Conservation (phyloP, 2,888 invertebrate species). For the Protodeltote pygarga region DNA sequence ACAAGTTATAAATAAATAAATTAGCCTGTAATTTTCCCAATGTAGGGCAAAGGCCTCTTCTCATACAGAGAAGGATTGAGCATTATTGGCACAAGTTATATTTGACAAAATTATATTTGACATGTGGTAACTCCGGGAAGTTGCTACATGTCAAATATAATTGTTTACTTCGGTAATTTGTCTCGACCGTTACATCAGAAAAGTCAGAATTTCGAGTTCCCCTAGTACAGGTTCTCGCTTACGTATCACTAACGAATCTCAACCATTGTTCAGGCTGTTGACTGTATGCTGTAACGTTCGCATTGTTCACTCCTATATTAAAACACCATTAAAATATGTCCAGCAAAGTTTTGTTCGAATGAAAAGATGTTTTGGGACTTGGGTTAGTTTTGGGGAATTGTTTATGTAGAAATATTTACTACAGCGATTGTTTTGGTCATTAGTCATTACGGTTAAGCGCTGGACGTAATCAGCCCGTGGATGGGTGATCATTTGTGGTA, state of each 20-base stretch:
- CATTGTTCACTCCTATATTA: conserved; percentile 40
- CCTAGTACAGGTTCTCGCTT: conserved; percentile 43
- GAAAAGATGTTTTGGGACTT: neutral
- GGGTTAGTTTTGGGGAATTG: conserved; percentile 1
- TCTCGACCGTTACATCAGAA: neutral
- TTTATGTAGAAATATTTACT: neutral
- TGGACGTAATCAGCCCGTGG: too few relatives aligned
- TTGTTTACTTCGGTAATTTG: neutral
- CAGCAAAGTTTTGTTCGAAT: conserved; percentile 10
- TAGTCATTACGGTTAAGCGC: too few relatives aligned
- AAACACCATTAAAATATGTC: conserved; percentile 45
- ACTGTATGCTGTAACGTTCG: conserved; percentile 38
- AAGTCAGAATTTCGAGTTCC: conserved; percentile 18
- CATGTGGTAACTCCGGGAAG: too few relatives aligned
- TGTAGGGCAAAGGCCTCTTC: too few relatives aligned
- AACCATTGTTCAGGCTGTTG: conserved; percentile 56
- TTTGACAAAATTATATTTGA: too few relatives aligned
- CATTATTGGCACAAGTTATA: too few relatives aligned
- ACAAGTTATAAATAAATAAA: too few relatives aligned
- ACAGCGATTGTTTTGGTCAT: too few relatives aligned
- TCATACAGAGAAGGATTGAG: too few relatives aligned
- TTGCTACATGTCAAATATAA: neutral
- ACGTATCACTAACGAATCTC: conserved; percentile 60
- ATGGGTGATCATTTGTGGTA: too few relatives aligned
- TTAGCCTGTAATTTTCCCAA: too few relatives aligned